Percentiles rank a stretch among this genome's conserved stretches.
These are phyloP conservation scores for Subacronicta megacephala DNA, from an alignment of 2,888 invertebrate genomes.

Conservation along the genomic window DNA sequence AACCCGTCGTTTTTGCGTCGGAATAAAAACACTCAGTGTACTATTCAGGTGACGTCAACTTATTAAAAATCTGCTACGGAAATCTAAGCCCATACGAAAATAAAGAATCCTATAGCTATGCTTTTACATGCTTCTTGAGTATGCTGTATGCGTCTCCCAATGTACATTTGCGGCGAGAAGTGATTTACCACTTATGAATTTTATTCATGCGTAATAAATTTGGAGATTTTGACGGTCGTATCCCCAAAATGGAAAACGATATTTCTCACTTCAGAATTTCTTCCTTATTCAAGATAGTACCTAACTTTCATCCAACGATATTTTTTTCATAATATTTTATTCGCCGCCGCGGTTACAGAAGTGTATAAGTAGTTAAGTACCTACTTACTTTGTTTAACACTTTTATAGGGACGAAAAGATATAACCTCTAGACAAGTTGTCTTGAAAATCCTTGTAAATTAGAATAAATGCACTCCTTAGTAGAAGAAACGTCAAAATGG, in stretches of 20 bases:
- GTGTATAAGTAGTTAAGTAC: no score
- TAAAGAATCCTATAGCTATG: conserved; percentile 2
- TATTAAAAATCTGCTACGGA: no score
- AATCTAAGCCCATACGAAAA: conserved; percentile 12
- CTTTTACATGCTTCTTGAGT: conserved; percentile 13
- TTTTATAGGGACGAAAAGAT: not conserved
- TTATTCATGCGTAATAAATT: conserved; percentile 57
- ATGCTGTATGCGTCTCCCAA: conserved; percentile 18
- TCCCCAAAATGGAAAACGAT: conserved; percentile 53
- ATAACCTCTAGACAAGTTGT: not conserved
- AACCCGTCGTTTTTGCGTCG: no score
- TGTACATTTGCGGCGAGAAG: conserved; percentile 41
- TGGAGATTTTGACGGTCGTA: conserved; percentile 51
- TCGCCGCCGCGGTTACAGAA: not conserved
- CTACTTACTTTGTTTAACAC: not conserved
- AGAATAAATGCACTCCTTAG: no score
- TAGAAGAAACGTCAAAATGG: no score
- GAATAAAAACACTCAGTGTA: no score
- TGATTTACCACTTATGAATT: conserved; percentile 56
- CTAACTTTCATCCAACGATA: conserved; percentile 21
- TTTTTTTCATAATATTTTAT: conserved; percentile 4
- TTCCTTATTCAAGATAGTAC: conserved; percentile 34
- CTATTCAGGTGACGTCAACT: no score
- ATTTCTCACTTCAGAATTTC: conserved; percentile 40
- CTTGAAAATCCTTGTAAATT: no score